Conservation (phyloP, 2,113 vertebrate species). For the Neogale vison region DNA sequence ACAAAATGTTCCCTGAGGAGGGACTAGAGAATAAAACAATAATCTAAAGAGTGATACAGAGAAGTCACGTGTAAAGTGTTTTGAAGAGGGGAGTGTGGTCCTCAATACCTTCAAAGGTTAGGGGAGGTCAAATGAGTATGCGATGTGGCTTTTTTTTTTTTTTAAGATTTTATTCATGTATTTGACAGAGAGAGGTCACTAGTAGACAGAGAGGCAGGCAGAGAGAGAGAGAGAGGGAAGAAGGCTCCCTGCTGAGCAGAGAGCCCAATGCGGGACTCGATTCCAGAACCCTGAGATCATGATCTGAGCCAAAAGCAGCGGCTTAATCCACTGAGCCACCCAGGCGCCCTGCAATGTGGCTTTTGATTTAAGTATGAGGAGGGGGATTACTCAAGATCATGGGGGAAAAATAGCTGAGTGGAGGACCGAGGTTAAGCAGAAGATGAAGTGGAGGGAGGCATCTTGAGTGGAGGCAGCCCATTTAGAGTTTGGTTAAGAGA, state of each 20-base stretch:
- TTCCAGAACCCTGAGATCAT: too few species aligned
- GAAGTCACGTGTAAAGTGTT: background rate
- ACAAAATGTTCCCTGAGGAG: background rate
- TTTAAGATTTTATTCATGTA: too few species aligned
- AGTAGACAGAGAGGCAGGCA: too few species aligned
- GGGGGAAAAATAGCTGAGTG: background rate
- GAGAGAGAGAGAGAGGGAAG: too few species aligned
- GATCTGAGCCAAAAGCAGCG: too few species aligned
- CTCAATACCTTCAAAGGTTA: background rate
- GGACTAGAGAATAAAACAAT: background rate
- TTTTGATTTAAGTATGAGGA: background rate
- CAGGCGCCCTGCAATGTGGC: background rate
- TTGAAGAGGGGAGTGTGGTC: background rate
- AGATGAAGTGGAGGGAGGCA: background rate
- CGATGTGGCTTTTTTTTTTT: background rate
- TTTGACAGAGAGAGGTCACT: too few species aligned
- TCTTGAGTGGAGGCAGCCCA: background rate
- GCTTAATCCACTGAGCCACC: too few species aligned
- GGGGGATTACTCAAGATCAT: background rate
- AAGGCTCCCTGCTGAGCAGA: too few species aligned
- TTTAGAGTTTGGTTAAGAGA: background rate
- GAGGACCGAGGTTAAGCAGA: background rate
- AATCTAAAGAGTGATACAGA: background rate
- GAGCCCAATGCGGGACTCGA: too few species aligned
- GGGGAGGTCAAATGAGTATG: background rate